Conservation (phyloP, 1,140 invertebrate genomes). For the Littorina saxatilis region DNA sequence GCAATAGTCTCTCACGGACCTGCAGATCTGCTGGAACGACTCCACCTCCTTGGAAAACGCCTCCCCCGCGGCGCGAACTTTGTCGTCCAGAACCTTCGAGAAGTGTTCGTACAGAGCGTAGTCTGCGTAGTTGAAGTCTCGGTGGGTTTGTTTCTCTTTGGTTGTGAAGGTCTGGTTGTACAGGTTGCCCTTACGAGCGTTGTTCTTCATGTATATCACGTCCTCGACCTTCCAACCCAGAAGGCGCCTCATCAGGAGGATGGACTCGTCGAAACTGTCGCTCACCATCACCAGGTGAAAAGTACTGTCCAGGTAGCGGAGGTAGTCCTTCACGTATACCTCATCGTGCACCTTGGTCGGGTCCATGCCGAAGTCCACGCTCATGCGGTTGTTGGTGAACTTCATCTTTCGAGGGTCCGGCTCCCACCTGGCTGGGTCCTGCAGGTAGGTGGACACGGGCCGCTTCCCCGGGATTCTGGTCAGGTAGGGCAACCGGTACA, state of each 20-base stretch:
- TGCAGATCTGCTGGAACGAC: background rate
- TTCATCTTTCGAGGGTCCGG: constrained; percentile 27
- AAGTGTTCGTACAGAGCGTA: constrained; percentile 30
- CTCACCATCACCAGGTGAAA: constrained; percentile 58
- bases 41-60: constrained; percentile 10
- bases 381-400: constrained; percentile 61
- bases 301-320: constrained; percentile 51
- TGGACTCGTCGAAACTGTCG: constrained; percentile 63
- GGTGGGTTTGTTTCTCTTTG: constrained; percentile 8
- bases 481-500: constrained; percentile 37
- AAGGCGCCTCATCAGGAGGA: constrained; percentile 55
- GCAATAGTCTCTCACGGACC: background rate
- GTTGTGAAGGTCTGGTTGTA: constrained; percentile 2
- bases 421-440: constrained; percentile 36
- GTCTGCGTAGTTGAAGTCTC: background rate
- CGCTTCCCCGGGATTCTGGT: constrained; percentile 43
- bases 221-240: constrained; percentile 62
- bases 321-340: constrained; percentile 32
- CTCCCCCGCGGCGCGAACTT: background rate
- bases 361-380: constrained; percentile 59
- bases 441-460: constrained; percentile 49
- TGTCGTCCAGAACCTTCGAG: background rate
- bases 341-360: constrained; percentile 20
- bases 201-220: constrained; percentile 47
- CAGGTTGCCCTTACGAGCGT: background rate